Conservation (phyloP, 2,797 vertebrate species). For the Choloepus didactylus region DNA sequence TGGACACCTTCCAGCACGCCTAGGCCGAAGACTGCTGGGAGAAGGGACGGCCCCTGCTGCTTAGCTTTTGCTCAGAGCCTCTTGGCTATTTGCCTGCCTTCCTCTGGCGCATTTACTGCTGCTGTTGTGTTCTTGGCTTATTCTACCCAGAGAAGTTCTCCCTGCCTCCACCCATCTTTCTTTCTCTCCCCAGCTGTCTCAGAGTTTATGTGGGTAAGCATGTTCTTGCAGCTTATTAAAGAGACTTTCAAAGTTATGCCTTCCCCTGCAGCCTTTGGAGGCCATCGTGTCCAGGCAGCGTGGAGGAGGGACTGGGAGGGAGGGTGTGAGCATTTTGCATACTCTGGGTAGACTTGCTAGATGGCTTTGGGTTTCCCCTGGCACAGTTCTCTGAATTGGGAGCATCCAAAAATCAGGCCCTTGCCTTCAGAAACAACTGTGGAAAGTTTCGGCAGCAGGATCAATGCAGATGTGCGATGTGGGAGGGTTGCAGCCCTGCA, state of each 20-base stretch:
- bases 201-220: constrained; percentile 68
- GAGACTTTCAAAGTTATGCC: constrained; percentile 25
- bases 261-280: neutral
- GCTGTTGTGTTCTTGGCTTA: constrained; percentile 64
- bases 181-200: constrained; percentile 65
- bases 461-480: neutral
- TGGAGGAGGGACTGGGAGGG: neutral
- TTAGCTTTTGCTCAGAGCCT: constrained; percentile 47
- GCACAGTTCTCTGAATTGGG: neutral
- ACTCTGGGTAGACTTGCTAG: constrained; percentile 32
- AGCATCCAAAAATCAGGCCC: constrained; percentile 44
- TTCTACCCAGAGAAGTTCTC: constrained; percentile 49
- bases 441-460: neutral
- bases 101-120: constrained; percentile 52
- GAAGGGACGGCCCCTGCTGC: neutral
- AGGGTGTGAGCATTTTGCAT: neutral
- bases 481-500: neutral
- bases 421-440: neutral
- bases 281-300: neutral
- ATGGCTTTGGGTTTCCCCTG: constrained; percentile 63
- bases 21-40: constrained; percentile 2
- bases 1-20: constrained; percentile 20
- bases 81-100: constrained; percentile 73
- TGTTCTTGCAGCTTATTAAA: constrained; percentile 20
- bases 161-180: constrained; percentile 68